A percentile compares a stretch with the other conserved stretches of the same genome.
phyloP scores from a whole-genome alignment of 1,140 invertebrate species.

The Octopus sinensis region DNA sequence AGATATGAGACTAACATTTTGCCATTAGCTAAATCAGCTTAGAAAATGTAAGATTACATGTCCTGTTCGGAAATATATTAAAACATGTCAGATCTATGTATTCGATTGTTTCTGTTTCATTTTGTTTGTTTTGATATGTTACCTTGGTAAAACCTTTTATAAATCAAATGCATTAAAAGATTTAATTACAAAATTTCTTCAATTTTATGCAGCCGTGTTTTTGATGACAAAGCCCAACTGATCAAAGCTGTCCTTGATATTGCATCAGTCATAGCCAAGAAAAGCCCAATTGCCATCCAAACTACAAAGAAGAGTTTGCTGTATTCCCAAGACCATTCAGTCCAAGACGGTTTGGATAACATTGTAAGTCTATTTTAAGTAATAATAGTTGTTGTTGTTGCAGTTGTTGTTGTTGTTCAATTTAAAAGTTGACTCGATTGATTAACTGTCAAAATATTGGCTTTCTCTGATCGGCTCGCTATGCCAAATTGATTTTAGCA shows the following conservation, averaged over 20 bases:
- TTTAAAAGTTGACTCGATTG: no score
- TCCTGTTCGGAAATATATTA: no score
- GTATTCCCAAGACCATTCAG: constrained; percentile 83
- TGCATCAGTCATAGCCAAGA: constrained; percentile 77
- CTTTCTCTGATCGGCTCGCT: no score
- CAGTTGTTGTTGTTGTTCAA: no score
- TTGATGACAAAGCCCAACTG: constrained; percentile 68
- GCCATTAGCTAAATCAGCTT: no score
- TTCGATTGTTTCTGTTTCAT: no score
- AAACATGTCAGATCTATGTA: no score
- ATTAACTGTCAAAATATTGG: no score
- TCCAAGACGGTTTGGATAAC: constrained; percentile 80
- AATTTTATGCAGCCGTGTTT: constrained; percentile 62
- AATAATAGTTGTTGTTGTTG: background rate
- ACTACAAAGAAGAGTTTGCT: constrained; percentile 79
- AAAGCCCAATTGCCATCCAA: constrained; percentile 93
- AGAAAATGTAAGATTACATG: no score
- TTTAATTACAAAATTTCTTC: background rate
- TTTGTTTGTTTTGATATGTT: constrained; percentile 46
- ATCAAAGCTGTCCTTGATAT: constrained; percentile 68
- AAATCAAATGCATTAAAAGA: background rate
- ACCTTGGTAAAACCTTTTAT: background rate
- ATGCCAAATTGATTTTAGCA: no score
- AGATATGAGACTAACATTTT: no score
- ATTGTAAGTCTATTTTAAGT: constrained; percentile 67